These are phyloP conservation scores for Nothobranchius kuhntae DNA, from an alignment of 2,113 vertebrate species.

Conservation along the genomic window DNA sequence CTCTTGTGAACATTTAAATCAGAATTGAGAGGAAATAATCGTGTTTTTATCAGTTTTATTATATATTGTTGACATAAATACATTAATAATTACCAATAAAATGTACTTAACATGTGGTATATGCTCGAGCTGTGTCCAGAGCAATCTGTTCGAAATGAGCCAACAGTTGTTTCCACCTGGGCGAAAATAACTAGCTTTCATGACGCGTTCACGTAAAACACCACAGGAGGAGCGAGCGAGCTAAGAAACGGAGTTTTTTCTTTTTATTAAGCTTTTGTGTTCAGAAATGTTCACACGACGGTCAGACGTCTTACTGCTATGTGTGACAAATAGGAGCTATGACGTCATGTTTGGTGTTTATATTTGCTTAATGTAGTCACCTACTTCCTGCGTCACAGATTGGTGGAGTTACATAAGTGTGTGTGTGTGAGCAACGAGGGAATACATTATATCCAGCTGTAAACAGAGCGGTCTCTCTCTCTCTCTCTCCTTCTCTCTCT, in stretches of 20 bases:
- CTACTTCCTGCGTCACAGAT: not conserved
- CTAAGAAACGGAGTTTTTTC: not conserved
- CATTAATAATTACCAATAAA: no score
- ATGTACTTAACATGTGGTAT: no score
- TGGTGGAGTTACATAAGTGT: constrained; percentile 54
- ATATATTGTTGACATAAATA: no score
- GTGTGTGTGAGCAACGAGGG: constrained; percentile 64
- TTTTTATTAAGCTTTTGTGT: no score
- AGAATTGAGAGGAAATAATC: no score
- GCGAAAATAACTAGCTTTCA: no score
- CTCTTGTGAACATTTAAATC: no score
- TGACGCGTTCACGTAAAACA: not conserved
- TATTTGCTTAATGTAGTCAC: constrained; percentile 47
- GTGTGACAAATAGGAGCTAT: constrained; percentile 36
- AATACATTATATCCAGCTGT: constrained; percentile 57
- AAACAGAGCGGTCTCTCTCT: constrained; percentile 26
- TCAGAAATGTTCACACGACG: no score
- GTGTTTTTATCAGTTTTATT: no score
- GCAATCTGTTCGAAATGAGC: no score
- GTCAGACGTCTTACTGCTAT: not conserved
- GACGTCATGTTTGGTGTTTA: constrained; percentile 46
- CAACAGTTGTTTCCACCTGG: no score
- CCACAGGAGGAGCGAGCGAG: not conserved
- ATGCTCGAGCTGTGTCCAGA: no score
- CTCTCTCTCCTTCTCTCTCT: constrained; percentile 14